Evolutionary conservation across 1,140 invertebrate species (phyloP).

Genomic region (Caenorhabditis inopinata): DNA sequence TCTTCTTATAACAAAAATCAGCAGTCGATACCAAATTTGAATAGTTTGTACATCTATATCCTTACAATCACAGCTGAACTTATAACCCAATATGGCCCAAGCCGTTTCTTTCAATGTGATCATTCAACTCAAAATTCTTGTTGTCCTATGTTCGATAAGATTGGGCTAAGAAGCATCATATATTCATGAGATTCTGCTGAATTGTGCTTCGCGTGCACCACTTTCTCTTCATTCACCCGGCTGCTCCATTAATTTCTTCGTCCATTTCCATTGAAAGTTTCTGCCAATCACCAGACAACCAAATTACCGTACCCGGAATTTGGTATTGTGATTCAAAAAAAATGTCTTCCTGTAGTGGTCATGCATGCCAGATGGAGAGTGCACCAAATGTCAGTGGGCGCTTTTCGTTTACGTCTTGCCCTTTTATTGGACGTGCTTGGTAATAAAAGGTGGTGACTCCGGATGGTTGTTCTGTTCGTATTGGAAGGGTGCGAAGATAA

Average conservation of each 20-base stretch:
- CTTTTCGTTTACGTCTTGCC: slow-evolving; percentile 12
- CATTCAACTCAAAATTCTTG: slow-evolving; percentile 2
- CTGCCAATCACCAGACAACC: not conserved
- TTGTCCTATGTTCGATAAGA: not conserved
- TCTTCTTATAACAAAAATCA: no score
- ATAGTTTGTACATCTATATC: no score
- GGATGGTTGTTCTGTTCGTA: not conserved
- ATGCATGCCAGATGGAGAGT: not conserved
- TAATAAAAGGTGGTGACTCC: slow-evolving; percentile 22
- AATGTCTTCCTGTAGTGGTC: slow-evolving; percentile 1
- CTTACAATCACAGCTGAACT: no score
- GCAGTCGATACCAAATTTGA: no score
- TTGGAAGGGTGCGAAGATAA: not conserved
- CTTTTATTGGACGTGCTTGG: slow-evolving; percentile 5
- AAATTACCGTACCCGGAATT: not conserved
- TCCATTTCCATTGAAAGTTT: not conserved
- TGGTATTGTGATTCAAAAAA: not conserved
- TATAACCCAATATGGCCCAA: no score
- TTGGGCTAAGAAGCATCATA: not conserved
- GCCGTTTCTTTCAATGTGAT: no score
- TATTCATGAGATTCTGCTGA: slow-evolving; percentile 20
- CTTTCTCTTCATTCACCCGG: not conserved
- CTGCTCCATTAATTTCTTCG: not conserved
- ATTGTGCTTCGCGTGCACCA: not conserved
- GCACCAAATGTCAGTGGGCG: slow-evolving; percentile 1